These are phyloP conservation scores for Silurus asotus DNA, from an alignment of 2,113 vertebrate genomes.

Conservation along the genomic window DNA sequence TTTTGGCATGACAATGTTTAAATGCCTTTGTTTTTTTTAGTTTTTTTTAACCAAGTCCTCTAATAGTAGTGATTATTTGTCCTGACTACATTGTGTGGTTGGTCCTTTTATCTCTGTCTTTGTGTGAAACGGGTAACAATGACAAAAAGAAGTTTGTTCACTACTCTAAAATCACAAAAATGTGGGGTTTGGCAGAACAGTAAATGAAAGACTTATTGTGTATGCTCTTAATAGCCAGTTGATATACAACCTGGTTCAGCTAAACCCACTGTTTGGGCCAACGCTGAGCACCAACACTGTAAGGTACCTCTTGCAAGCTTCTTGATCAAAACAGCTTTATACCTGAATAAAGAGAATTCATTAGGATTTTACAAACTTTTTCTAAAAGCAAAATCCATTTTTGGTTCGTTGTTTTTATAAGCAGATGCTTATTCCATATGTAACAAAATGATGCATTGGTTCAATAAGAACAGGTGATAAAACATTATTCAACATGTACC, in stretches of 20 bases:
- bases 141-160: slow-evolving; percentile 27
- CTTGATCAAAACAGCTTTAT: neutral
- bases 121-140: slow-evolving; percentile 31
- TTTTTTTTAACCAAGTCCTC: neutral
- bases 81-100: slow-evolving; percentile 16
- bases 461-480: neutral
- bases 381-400: neutral
- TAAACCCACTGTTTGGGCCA: slow-evolving; percentile 83
- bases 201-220: slow-evolving; percentile 20
- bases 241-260: slow-evolving; percentile 81
- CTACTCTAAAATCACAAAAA: slow-evolving; percentile 37
- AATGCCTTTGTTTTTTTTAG: neutral
- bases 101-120: slow-evolving; percentile 37
- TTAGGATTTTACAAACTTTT: neutral
- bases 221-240: slow-evolving; percentile 75
- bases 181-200: slow-evolving; percentile 33
- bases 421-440: neutral
- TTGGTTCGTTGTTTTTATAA: neutral
- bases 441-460: neutral
- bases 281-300: slow-evolving; percentile 78
- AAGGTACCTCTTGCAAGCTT: slow-evolving; percentile 70
- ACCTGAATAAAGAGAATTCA: neutral
- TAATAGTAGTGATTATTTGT: slow-evolving; percentile 18
- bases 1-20: neutral
- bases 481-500: neutral